These are phyloP conservation scores for Sander vitreus DNA, from an alignment of 2,113 vertebrate species.

Conservation along the genomic window DNA sequence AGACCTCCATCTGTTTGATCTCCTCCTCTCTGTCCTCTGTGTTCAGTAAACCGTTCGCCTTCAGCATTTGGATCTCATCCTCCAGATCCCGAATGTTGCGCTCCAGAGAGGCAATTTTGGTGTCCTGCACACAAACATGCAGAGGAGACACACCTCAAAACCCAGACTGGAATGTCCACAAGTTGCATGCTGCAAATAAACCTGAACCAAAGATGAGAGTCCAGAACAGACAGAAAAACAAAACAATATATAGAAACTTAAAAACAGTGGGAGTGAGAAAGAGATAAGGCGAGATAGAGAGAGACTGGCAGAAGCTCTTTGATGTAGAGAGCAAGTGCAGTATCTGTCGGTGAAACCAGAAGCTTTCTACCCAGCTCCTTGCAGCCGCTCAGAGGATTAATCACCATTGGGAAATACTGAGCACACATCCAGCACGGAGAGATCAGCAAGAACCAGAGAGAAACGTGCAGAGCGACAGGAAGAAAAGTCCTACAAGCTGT, in stretches of 20 bases:
- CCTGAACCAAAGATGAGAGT: constrained; percentile 29
- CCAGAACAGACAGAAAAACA: constrained; percentile 29
- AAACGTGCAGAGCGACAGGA: constrained; percentile 41
- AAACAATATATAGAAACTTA: neutral
- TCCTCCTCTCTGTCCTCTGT: constrained; percentile 98
- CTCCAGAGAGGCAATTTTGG: constrained; percentile 98
- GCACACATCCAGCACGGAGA: constrained; percentile 74
- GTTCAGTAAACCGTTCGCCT: constrained; percentile 95
- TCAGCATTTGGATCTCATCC: constrained; percentile 99
- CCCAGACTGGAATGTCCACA: constrained; percentile 57
- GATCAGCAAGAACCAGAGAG: constrained; percentile 64
- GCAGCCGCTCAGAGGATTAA: constrained; percentile 76
- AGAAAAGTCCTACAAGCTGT: constrained; percentile 61
- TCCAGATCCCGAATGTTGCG: constrained; percentile 98
- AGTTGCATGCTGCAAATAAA: constrained; percentile 52
- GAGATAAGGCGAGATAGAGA: constrained; percentile 32
- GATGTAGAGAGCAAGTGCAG: constrained; percentile 72
- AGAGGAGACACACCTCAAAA: constrained; percentile 77
- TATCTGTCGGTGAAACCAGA: constrained; percentile 76
- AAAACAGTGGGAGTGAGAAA: constrained; percentile 21
- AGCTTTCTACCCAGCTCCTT: constrained; percentile 65
- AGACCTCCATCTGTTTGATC: constrained; percentile 99
- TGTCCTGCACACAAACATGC: constrained; percentile 89
- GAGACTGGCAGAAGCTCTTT: constrained; percentile 49
- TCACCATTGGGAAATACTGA: constrained; percentile 82